Evolutionary conservation across 1,140 invertebrate genomes (phyloP), one percentile per base, ranked within the genome.

Genomic region (Tachypleus tridentatus): DNA sequence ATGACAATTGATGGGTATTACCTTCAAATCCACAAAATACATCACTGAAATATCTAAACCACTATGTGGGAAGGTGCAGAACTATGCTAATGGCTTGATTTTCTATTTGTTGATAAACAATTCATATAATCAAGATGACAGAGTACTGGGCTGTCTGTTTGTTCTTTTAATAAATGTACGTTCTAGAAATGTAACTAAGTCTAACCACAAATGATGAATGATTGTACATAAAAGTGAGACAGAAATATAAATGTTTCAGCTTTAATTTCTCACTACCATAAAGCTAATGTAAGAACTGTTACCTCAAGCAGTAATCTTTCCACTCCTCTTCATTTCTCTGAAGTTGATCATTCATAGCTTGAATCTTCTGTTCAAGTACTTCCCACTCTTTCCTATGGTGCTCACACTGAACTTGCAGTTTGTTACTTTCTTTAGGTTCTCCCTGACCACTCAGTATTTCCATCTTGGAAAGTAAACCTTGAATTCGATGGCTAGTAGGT

Each of bases 241-340:
- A 29, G 29, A 29, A 29, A 29, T 29, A 29, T 9, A 9, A 56
- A 3, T 51, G 52, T 54, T 4, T 9, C 8, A 65, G 54, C 1
- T 61, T 50, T 65, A 47, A 54, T 53, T 10, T 65, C 1, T 58
- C 7, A 51, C 47, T 29, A 29, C 29, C 29, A 29, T 29, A 29
- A 29, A 29, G 29, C 29, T 29, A n/a, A n/a, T n/a, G n/a, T n/a
- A 29, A 48, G 9, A 60, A 6, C n/a, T 70, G 76, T 78, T 75
- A 86, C 81, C 86, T 92, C 58, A 83, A 76, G 76, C 85, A 85
- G 71, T 96, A 96, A 6, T 84, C 82, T 63, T 87, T 85, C 93
- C 92, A 95, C 74, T 93, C 87, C 62, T 91, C 87, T 4, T 91
- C 91, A 67, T 95, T 87, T 75, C 91, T 85, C 70, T 91, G 86